Conservation (phyloP, 2,797 vertebrate genomes). For the Somateria mollissima region DNA sequence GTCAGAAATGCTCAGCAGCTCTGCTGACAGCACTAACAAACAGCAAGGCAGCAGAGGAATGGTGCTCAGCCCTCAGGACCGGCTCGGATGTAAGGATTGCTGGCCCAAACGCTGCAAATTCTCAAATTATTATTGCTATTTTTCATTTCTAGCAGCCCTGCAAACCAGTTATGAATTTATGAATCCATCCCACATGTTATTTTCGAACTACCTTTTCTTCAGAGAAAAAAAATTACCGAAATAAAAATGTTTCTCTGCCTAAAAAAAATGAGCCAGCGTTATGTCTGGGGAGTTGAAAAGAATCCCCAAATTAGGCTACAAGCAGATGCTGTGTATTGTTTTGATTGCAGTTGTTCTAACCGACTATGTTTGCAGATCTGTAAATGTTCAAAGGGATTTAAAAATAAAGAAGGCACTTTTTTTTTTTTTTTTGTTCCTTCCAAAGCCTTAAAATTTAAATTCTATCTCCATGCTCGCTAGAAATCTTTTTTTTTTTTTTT, state of each 20-base stretch:
- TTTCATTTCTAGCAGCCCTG: neutral
- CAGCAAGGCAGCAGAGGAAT: neutral
- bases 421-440: neutral
- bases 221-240: neutral
- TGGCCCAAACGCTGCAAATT: fast-evolving
- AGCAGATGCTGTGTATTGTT: neutral
- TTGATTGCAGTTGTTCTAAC: conserved; percentile 16
- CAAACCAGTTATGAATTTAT: neutral
- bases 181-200: neutral
- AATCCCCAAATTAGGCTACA: neutral
- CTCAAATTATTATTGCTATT: neutral
- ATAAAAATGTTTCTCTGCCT: neutral
- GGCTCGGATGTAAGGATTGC: neutral
- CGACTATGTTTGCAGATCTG: neutral
- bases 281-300: neutral
- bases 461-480: neutral
- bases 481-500: neutral
- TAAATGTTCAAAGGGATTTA: neutral
- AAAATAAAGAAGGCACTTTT: neutral
- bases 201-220: neutral
- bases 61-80: fast-evolving
- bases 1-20: neutral
- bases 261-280: neutral
- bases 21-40: neutral
- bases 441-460: neutral